Base-by-base conservation (phyloP, 1,140 invertebrate genomes). In the Rhopalosiphum padi region DNA sequence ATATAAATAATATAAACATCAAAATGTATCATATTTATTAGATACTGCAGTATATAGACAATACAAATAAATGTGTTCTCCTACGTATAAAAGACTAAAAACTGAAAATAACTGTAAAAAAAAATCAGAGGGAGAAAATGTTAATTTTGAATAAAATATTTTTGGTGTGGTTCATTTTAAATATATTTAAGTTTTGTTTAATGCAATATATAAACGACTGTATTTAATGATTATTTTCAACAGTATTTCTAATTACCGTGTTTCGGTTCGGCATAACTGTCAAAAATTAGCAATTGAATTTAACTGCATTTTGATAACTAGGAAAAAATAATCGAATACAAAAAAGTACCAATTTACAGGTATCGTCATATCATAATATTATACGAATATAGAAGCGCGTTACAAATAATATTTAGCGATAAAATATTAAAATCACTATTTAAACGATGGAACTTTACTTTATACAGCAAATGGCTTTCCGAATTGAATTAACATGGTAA, bases 401-500 rank as follows among this genome's bases (percentile, higher is more conserved):
- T 77, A 18, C 11, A 30, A 15, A 85, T 85, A 85, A 85, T 48
- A 87, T 48, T 87, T 48, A 18, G 23, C 6, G 46, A 46, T 87
- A 87, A 87, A 87, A 87, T 87, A 87, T 87, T 46, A 22, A 53
- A 43, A 51, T 55, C 48, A 1, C 18, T 89, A 53, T 89, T 53
- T 89, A 55, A 37, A 89, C 48, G 86, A 55, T 22, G 48, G 8
- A 2, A 25, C 48, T 35, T 22, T 77, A 68, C 30, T 51, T 22
- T 53, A 87, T 25, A 23, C 83, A 25, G 35, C 22, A 25, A 77
- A 90, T 90, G 53, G 35, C 53, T 60, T 60, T 25, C 15, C 23
- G 43, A 92, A 85, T 92, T 37, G 77, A 92, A 85, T 92, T 85
- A 92, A 92, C 82, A 4, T 60, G 11, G 68, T 51, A 53, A 53